Percentiles rank a stretch among this genome's conserved stretches.
phyloP scores from a whole-genome alignment of 2,888 invertebrate genomes.

The Apotomis turbidana region DNA sequence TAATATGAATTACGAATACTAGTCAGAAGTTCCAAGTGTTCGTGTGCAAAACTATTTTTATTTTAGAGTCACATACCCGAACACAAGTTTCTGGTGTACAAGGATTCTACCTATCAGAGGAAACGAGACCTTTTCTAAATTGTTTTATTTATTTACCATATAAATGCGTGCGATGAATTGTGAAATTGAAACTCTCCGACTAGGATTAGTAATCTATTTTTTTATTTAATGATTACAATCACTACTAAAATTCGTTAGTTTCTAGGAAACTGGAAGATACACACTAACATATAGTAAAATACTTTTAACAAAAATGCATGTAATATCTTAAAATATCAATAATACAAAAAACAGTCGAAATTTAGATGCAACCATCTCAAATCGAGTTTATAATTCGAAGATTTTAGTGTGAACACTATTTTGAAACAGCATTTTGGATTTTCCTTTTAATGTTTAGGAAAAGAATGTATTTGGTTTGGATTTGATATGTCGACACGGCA shows the following conservation, averaged over 20 bases:
- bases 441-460: too few relatives aligned
- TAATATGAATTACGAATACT: slow-evolving; percentile 4
- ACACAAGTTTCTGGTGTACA: too few relatives aligned
- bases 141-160: too few relatives aligned
- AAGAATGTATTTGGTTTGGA: too few relatives aligned
- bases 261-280: slow-evolving; percentile 26
- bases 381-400: not conserved
- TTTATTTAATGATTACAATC: slow-evolving; percentile 12
- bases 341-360: slow-evolving; percentile 8
- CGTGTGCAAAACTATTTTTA: too few relatives aligned
- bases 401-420: not conserved
- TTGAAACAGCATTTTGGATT: too few relatives aligned
- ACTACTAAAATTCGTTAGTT: slow-evolving; percentile 25
- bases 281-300: slow-evolving; percentile 29
- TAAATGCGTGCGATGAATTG: too few relatives aligned
- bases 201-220: not conserved
- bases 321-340: slow-evolving; percentile 11
- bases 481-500: too few relatives aligned
- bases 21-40: not conserved
- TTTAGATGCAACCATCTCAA: slow-evolving; percentile 2
- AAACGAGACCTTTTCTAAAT: too few relatives aligned
- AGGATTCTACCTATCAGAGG: too few relatives aligned
- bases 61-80: too few relatives aligned
- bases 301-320: slow-evolving; percentile 30
- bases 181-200: not conserved